phyloP scores from a whole-genome alignment of 2,888 invertebrate species.

The Phasia obesa region DNA sequence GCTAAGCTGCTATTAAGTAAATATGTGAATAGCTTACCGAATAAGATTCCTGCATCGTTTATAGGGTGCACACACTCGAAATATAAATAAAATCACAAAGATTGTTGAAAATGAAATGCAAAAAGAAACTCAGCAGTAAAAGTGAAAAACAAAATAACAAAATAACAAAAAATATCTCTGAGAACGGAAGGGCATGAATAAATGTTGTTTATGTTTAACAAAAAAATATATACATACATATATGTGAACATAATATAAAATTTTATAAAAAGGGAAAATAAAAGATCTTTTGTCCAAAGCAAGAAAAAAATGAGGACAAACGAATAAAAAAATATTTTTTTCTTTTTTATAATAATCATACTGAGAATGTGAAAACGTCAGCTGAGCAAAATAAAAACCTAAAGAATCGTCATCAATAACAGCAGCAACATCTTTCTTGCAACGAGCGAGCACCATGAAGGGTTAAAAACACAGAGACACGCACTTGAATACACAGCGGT shows the following conservation, averaged over 20 bases:
- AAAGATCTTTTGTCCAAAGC: conserved; percentile 60
- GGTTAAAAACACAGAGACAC: conserved; percentile 41
- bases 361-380: conserved; percentile 75
- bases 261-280: conserved; percentile 57
- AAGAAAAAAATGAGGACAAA: conserved; percentile 48
- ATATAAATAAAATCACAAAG: conserved; percentile 17
- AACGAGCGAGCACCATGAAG: conserved; percentile 56
- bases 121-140: conserved; percentile 20
- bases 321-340: conserved; percentile 25
- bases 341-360: conserved; percentile 33
- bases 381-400: conserved; percentile 74
- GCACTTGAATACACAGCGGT: conserved; percentile 47
- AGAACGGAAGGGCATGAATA: conserved; percentile 57
- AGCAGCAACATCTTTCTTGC: conserved; percentile 67
- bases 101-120: conserved; percentile 51
- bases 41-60: not conserved
- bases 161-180: not conserved
- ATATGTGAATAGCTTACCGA: no score
- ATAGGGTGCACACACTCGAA: conserved; percentile 18
- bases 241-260: conserved; percentile 45
- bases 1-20: no score
- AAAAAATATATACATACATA: conserved; percentile 17
- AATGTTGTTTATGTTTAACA: conserved; percentile 57
- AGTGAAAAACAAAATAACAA: conserved; percentile 34
- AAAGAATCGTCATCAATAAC: conserved; percentile 56